These are phyloP conservation scores for Pedionomus torquatus DNA, from an alignment of 2,113 vertebrate species.

Conservation along the genomic window DNA sequence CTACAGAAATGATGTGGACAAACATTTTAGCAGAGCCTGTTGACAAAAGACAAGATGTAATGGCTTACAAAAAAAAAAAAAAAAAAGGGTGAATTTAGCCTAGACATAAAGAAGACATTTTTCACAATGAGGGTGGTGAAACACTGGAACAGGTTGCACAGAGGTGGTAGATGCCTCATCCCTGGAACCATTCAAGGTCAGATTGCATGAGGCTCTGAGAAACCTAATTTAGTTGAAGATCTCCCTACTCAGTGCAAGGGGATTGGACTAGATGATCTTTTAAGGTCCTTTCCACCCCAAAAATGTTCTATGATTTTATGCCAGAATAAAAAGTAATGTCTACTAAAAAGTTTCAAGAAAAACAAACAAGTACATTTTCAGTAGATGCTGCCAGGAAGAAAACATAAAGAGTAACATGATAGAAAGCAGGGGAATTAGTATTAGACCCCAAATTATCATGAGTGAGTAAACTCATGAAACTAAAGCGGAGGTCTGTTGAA, in stretches of 20 bases:
- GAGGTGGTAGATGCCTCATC: not conserved
- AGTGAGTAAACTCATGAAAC: not conserved
- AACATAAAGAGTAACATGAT: not conserved
- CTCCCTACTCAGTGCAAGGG: not conserved
- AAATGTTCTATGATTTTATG: not conserved
- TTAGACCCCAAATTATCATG: not conserved
- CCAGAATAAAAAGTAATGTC: not conserved
- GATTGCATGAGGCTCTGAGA: not conserved
- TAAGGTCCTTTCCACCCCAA: not conserved
- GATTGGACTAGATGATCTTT: not conserved
- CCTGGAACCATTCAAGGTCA: not conserved
- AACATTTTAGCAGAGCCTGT: not conserved
- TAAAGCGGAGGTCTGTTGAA: not conserved
- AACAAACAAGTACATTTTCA: not conserved
- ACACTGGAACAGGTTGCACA: not conserved
- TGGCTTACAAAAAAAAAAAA: not conserved
- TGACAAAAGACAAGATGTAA: not conserved
- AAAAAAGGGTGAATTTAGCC: not conserved
- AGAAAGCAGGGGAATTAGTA: not conserved
- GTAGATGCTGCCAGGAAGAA: not conserved
- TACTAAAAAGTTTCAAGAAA: not conserved
- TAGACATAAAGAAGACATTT: not conserved
- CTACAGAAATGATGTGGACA: not conserved
- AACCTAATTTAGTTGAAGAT: not conserved
- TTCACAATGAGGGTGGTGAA: not conserved